Percentiles rank a stretch among this genome's conserved stretches.
Conservation (phyloP, 2,113 vertebrate genomes). For the Xenus cinereus region DNA sequence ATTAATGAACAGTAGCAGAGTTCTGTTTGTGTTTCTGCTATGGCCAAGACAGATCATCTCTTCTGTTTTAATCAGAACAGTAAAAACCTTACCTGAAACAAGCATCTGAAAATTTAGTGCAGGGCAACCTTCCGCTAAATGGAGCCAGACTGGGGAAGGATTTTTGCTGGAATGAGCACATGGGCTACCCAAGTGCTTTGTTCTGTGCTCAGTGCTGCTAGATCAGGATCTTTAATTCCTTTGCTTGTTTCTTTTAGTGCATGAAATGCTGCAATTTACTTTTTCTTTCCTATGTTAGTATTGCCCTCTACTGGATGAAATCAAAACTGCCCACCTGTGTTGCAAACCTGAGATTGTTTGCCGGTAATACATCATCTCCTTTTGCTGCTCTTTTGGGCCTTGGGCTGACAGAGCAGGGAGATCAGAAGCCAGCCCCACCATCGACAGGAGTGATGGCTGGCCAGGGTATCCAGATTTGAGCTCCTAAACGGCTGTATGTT, state of each 20-base stretch:
- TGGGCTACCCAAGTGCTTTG: not conserved
- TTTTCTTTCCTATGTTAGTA: slow-evolving; percentile 1
- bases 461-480: not conserved
- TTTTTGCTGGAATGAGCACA: not conserved
- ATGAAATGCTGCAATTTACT: not conserved
- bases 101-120: not conserved
- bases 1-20: not conserved
- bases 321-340: not conserved
- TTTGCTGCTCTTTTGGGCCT: not conserved
- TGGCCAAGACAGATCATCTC: not conserved
- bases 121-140: not conserved
- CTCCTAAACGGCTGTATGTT: not conserved
- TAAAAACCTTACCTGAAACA: not conserved
- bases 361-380: rapidly evolving
- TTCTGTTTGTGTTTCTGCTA: not conserved
- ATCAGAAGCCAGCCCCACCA: not conserved
- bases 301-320: slow-evolving; percentile 47
- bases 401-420: not conserved
- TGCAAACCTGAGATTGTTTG: not conserved
- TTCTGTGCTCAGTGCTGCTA: not conserved
- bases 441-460: not conserved
- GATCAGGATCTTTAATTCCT: not conserved
- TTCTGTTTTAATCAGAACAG: not conserved
- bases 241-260: not conserved
- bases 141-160: not conserved